Evolutionary conservation across 1,140 invertebrate genomes (phyloP).

Genomic region (Phthorimaea operculella): DNA sequence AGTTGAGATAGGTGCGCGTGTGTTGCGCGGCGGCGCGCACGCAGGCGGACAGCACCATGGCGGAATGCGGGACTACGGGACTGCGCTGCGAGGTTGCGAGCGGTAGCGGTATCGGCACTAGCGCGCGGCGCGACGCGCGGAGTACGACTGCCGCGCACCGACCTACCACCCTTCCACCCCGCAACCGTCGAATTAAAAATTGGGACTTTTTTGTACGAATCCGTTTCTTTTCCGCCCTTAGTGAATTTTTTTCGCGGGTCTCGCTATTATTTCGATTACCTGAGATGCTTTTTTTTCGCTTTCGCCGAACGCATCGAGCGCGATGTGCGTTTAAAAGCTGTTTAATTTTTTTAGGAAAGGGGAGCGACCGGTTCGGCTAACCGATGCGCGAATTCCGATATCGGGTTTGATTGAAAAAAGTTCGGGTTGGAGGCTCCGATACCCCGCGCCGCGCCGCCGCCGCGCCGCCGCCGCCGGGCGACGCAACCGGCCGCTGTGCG

Average conservation of each 20-base stretch:
- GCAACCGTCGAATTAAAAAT: constrained; percentile 46
- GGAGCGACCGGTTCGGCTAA: constrained; percentile 53
- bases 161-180: constrained; percentile 17
- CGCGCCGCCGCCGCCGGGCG: background rate
- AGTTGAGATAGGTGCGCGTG: constrained; percentile 37
- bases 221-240: constrained; percentile 65
- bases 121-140: constrained; percentile 21
- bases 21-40: constrained; percentile 40
- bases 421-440: background rate
- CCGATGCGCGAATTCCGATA: constrained; percentile 63
- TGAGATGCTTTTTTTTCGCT: constrained; percentile 53
- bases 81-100: constrained; percentile 10
- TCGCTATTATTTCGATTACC: constrained; percentile 65
- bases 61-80: constrained; percentile 14
- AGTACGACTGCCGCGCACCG: constrained; percentile 12
- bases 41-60: constrained; percentile 55
- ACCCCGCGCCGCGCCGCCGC: background rate
- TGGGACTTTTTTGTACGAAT: constrained; percentile 59
- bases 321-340: constrained; percentile 62
- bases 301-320: constrained; percentile 31
- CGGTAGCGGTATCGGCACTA: background rate
- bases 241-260: constrained; percentile 61
- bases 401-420: constrained; percentile 53
- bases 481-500: too few relatives aligned
- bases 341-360: constrained; percentile 63